Evolutionary conservation across 2,113 vertebrate species (phyloP).

Genomic region (Lasiurus cinereus): DNA sequence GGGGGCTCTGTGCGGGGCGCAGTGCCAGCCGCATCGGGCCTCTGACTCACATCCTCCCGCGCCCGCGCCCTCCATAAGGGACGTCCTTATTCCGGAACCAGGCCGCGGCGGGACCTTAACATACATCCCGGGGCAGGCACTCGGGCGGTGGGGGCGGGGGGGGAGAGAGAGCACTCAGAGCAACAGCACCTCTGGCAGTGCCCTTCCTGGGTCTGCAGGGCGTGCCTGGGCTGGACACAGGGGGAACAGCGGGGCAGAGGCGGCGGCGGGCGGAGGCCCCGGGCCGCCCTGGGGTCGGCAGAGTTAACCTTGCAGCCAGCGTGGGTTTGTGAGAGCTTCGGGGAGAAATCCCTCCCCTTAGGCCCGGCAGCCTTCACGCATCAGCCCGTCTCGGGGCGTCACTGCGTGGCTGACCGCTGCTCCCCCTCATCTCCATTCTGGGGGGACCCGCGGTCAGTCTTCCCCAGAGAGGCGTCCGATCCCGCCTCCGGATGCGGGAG

Average conservation of each 20-base stretch:
- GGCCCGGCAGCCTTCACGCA: slow-evolving; percentile 81
- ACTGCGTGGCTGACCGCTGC: slow-evolving; percentile 70
- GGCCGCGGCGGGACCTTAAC: slow-evolving; percentile 1
- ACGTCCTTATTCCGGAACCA: neutral
- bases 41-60: neutral
- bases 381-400: slow-evolving; percentile 71
- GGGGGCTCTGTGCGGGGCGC: neutral
- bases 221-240: neutral
- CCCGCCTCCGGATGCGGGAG: neutral
- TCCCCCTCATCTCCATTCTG: neutral
- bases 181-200: neutral
- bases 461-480: slow-evolving; percentile 73
- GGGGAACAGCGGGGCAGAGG: fast-evolving
- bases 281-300: slow-evolving; percentile 34
- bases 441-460: slow-evolving; percentile 80
- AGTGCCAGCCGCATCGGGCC: neutral
- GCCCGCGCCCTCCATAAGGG: fast-evolving
- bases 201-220: neutral
- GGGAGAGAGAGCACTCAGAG: neutral
- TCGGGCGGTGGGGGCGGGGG: no score
- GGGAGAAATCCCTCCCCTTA: slow-evolving; percentile 75
- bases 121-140: neutral
- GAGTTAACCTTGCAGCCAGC: slow-evolving; percentile 67
- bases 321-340: slow-evolving; percentile 63
- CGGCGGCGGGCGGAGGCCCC: fast-evolving